phyloP scores from a whole-genome alignment of 2,888 invertebrate species.

The Phymatocera aterrima region DNA sequence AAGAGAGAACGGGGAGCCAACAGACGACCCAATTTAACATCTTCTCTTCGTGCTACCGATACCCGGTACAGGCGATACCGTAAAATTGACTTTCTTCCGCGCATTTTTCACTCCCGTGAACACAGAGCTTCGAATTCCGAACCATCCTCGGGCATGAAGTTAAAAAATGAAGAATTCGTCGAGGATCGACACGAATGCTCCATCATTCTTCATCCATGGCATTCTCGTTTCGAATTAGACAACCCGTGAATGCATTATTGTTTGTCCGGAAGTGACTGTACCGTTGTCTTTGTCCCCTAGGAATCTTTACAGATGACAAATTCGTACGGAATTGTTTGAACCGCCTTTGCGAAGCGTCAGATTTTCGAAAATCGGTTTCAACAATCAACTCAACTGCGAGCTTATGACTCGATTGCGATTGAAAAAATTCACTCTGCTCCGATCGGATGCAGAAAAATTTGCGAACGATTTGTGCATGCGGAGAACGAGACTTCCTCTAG shows the following conservation, averaged over 20 bases:
- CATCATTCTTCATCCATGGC: background rate
- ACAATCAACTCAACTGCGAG: no score
- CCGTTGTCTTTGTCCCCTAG: no score
- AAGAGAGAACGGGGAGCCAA: background rate
- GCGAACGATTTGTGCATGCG: background rate
- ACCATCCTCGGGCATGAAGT: background rate
- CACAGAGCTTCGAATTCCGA: conserved; percentile 21
- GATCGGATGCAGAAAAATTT: no score
- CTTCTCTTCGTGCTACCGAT: conserved; percentile 23
- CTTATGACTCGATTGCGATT: no score
- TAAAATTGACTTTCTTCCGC: conserved; percentile 20
- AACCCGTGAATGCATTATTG: no score
- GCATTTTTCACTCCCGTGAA: background rate
- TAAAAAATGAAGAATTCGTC: background rate
- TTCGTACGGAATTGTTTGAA: no score
- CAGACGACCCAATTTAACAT: conserved; percentile 32
- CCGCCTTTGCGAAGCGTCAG: no score
- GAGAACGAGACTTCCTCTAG: background rate
- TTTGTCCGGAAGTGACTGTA: no score
- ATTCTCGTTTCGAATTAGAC: no score
- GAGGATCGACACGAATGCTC: background rate
- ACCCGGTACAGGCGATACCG: conserved; percentile 16
- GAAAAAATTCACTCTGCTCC: no score
- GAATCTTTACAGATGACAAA: no score
- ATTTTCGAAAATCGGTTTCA: no score